A percentile compares a stretch with the other conserved stretches of the same genome.
Evolutionary conservation across 2,888 invertebrate genomes (phyloP).

Genomic region (Antheraea yamamai): DNA sequence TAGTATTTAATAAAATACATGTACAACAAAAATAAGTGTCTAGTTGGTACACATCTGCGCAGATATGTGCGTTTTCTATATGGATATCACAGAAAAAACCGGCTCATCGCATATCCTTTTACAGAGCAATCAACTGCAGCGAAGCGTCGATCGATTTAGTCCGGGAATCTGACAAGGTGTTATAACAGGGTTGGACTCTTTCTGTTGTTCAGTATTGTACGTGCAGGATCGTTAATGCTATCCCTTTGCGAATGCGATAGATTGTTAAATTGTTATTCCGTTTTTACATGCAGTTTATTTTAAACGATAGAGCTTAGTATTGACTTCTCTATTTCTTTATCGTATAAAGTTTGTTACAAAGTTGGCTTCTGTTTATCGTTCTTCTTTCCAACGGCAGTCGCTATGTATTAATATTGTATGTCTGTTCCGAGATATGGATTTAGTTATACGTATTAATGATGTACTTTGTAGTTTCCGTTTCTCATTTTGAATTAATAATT

Average conservation of each 20-base stretch:
- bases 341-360: background rate
- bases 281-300: background rate
- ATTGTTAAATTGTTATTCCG: constrained; percentile 11
- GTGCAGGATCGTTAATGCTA: constrained; percentile 19
- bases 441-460: too few species aligned
- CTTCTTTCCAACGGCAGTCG: background rate
- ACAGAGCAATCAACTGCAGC: constrained; percentile 24
- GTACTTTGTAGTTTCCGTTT: too few species aligned
- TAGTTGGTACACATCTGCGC: background rate
- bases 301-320: background rate
- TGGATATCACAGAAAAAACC: constrained; percentile 1
- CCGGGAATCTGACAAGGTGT: constrained; percentile 41
- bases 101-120: constrained; percentile 18
- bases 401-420: background rate
- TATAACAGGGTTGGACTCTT: constrained; percentile 41
- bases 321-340: background rate
- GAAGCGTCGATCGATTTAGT: constrained; percentile 40
- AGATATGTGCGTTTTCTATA: constrained; percentile 7
- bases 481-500: too few species aligned
- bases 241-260: background rate
- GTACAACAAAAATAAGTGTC: background rate
- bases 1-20: background rate
- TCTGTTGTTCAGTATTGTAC: constrained; percentile 29
- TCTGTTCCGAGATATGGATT: background rate
- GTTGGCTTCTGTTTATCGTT: background rate